phyloP scores from a whole-genome alignment of 64 coral and sea anemone genomes.

The Pocillopora verrucosa region DNA sequence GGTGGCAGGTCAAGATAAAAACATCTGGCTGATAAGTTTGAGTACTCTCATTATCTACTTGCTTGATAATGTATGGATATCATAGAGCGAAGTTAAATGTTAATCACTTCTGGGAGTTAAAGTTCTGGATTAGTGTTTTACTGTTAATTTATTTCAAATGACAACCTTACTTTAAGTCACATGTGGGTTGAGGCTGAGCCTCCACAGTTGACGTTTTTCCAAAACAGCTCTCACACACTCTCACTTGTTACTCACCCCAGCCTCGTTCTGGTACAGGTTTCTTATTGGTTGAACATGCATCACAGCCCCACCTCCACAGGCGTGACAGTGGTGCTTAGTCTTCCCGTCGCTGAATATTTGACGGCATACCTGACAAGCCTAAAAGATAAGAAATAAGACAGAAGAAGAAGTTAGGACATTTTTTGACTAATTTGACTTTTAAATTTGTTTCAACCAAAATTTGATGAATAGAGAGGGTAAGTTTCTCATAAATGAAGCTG shows the following conservation, averaged over 20 bases:
- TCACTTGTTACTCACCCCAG: conserved; percentile 82
- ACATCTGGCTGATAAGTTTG: too few relatives aligned
- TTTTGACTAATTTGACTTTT: not conserved
- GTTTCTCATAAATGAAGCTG: too few relatives aligned
- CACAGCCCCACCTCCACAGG: conserved; percentile 91
- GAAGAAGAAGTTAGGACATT: not conserved
- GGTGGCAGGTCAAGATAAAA: too few relatives aligned
- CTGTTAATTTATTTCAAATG: not conserved
- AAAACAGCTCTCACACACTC: conserved; percentile 87
- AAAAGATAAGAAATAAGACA: not conserved
- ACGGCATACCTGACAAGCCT: conserved; percentile 82
- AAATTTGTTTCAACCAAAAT: too few relatives aligned
- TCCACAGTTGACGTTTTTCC: conserved; percentile 40
- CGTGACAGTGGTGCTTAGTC: conserved; percentile 96
- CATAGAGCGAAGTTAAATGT: too few relatives aligned
- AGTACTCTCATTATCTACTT: too few relatives aligned
- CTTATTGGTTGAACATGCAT: conserved; percentile 81
- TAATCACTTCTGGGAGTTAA: too few relatives aligned
- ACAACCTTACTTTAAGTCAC: conserved; percentile 50
- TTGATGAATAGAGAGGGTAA: too few relatives aligned
- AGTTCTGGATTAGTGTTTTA: too few relatives aligned
- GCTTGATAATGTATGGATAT: too few relatives aligned
- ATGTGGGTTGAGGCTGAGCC: conserved; percentile 39
- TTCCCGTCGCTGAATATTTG: conserved; percentile 59
- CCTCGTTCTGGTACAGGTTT: conserved; percentile 90